phyloP scores from a whole-genome alignment of 2,888 invertebrate genomes.

The Caenorhabditis sulstoni region DNA sequence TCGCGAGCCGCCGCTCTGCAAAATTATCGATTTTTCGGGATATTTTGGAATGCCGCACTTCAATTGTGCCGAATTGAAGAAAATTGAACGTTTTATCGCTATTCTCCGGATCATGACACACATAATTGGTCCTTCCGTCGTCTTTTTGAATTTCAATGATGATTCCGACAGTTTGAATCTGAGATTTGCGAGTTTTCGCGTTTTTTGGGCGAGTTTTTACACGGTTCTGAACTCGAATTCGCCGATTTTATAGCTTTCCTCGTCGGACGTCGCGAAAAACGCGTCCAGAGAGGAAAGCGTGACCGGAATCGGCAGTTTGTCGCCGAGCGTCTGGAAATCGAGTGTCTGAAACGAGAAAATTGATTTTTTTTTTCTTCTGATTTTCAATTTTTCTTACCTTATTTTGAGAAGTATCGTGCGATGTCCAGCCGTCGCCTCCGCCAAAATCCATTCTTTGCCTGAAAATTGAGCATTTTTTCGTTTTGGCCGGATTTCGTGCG shows the following conservation, averaged over 20 bases:
- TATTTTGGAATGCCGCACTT: constrained; percentile 16
- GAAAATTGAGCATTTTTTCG: not conserved
- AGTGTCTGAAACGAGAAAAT: constrained; percentile 8
- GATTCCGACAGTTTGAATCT: constrained; percentile 37
- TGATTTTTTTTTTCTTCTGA: constrained; percentile 15
- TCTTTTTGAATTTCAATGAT: constrained; percentile 23
- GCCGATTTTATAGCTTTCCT: constrained; percentile 20
- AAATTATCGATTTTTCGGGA: not conserved
- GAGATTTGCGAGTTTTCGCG: not conserved
- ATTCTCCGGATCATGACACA: constrained; percentile 36
- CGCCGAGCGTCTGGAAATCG: constrained; percentile 33
- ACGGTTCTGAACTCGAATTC: constrained; percentile 41
- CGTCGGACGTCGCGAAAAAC: constrained; percentile 13
- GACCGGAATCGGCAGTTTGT: constrained; percentile 35
- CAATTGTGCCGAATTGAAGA: constrained; percentile 16
- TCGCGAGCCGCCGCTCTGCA: constrained; percentile 25
- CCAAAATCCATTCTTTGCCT: constrained; percentile 26
- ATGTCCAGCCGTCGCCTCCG: constrained; percentile 27
- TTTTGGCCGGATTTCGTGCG: not conserved
- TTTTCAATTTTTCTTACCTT: too few relatives aligned
- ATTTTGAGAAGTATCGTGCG: not conserved
- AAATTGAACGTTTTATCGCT: constrained; percentile 20
- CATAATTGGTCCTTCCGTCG: constrained; percentile 26
- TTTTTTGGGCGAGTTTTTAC: not conserved
- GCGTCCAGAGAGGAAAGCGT: constrained; percentile 17